Evolutionary conservation across 2,797 vertebrate species (phyloP).

Genomic region (Anas bernieri): DNA sequence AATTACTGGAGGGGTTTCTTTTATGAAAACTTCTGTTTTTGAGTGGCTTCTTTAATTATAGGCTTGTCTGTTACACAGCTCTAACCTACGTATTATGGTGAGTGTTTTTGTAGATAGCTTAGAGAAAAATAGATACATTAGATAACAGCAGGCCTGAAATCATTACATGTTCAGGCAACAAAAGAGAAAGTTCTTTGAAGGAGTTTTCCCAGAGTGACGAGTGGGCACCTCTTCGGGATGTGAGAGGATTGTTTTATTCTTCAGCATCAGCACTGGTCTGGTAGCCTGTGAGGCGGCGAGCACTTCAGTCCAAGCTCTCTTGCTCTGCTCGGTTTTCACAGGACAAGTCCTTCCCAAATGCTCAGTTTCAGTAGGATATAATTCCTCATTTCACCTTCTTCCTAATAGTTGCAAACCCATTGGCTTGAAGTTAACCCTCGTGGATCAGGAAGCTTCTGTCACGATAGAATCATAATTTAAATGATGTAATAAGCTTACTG

Average conservation of each 20-base stretch:
- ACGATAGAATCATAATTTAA: not conserved
- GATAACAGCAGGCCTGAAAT: conserved; percentile 41
- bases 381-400: not conserved
- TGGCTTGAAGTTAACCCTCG: not conserved
- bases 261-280: not conserved
- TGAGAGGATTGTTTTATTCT: conserved; percentile 16
- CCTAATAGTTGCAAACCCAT: not conserved
- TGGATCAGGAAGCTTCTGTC: not conserved
- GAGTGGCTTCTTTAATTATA: conserved; percentile 66
- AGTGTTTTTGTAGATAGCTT: conserved; percentile 49
- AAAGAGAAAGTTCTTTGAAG: conserved; percentile 27
- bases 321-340: not conserved
- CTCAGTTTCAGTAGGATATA: not conserved
- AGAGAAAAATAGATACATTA: conserved; percentile 42
- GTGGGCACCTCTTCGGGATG: not conserved
- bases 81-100: conserved; percentile 25
- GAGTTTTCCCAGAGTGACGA: not conserved
- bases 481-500: not conserved
- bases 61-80: conserved; percentile 31
- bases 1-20: conserved; percentile 60
- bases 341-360: not conserved
- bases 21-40: conserved; percentile 49
- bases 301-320: accelerated
- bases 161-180: not conserved
- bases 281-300: not conserved